These are phyloP conservation scores for Poecilus cupreus DNA, from an alignment of 2,888 invertebrate genomes.

Conservation along the genomic window DNA sequence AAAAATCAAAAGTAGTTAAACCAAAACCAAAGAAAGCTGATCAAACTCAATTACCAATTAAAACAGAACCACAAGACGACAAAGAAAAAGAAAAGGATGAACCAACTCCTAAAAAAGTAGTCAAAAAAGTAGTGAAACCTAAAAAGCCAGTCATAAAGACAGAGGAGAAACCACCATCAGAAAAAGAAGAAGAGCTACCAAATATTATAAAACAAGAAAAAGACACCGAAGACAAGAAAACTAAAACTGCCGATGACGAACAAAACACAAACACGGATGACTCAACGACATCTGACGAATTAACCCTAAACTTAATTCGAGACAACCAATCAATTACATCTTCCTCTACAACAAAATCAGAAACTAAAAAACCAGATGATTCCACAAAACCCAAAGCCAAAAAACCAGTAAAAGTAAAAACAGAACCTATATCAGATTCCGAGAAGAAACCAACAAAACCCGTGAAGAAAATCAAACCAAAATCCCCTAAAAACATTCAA, in stretches of 20 bases:
- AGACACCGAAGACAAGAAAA: constrained; percentile 48
- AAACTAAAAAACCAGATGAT: constrained; percentile 32
- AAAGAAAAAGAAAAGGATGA: constrained; percentile 64
- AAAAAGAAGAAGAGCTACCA: constrained; percentile 27
- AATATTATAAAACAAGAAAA: constrained; percentile 17
- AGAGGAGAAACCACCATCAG: constrained; percentile 58
- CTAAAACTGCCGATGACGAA: constrained; percentile 61
- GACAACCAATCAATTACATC: constrained; percentile 55
- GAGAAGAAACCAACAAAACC: constrained; percentile 64
- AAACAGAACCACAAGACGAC: constrained; percentile 62
- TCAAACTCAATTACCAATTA: constrained; percentile 51
- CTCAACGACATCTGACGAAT: constrained; percentile 60
- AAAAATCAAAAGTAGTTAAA: constrained; percentile 59
- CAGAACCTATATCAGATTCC: constrained; percentile 57
- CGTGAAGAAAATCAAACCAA: constrained; percentile 68
- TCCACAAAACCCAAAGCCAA: constrained; percentile 5
- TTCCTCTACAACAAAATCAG: constrained; percentile 1
- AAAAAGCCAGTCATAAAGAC: constrained; percentile 63
- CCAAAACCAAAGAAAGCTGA: constrained; percentile 63
- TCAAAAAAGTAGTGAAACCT: constrained; percentile 61
- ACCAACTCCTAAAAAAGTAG: constrained; percentile 57
- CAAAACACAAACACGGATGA: constrained; percentile 62
- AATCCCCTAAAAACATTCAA: constrained; percentile 65
- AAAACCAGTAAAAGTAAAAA: constrained; percentile 59
- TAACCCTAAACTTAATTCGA: constrained; percentile 58